These are phyloP conservation scores for Phenganax subtilis DNA, from an alignment of 92 coral and sea anemone species.

Conservation along the genomic window DNA sequence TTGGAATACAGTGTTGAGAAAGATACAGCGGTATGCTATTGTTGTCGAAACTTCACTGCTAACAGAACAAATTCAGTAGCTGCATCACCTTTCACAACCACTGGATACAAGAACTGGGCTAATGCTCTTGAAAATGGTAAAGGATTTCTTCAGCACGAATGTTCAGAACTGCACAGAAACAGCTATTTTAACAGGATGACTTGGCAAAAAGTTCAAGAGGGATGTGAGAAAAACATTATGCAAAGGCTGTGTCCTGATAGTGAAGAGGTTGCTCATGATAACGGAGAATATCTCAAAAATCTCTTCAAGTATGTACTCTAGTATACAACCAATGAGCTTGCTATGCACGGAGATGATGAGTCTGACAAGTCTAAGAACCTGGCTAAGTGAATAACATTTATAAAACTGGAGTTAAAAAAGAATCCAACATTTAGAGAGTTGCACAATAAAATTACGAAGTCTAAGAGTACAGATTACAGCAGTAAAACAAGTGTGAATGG, in stretches of 20 bases:
- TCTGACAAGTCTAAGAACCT: conserved; percentile 34
- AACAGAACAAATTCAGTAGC: conserved; percentile 13
- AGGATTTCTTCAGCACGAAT: conserved; percentile 29
- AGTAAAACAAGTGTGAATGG: conserved; percentile 38
- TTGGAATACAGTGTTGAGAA: conserved; percentile 34
- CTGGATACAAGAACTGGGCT: conserved; percentile 32
- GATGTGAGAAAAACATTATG: conserved; percentile 29
- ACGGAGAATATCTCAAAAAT: conserved; percentile 9
- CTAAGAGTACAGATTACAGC: conserved; percentile 34
- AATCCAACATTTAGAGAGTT: conserved; percentile 12
- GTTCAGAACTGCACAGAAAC: conserved; percentile 31
- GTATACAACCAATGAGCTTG: conserved; percentile 23
- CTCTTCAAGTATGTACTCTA: conserved; percentile 26
- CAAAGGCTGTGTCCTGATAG: conserved; percentile 20
- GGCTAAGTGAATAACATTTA: conserved; percentile 15
- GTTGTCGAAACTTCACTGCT: conserved; percentile 6
- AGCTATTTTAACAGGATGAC: background rate
- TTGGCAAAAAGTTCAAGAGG: conserved; percentile 41
- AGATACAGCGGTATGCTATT: conserved; percentile 22
- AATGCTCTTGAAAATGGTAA: conserved; percentile 29
- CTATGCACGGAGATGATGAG: conserved; percentile 21
- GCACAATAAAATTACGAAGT: conserved; percentile 24
- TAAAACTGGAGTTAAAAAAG: conserved; percentile 5
- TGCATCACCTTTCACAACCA: conserved; percentile 23
- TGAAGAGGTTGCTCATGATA: conserved; percentile 2